Evolutionary conservation across 2,113 vertebrate genomes (phyloP), one percentile per base, ranked within the genome.

Genomic region (Heterotilapia buettikoferi): DNA sequence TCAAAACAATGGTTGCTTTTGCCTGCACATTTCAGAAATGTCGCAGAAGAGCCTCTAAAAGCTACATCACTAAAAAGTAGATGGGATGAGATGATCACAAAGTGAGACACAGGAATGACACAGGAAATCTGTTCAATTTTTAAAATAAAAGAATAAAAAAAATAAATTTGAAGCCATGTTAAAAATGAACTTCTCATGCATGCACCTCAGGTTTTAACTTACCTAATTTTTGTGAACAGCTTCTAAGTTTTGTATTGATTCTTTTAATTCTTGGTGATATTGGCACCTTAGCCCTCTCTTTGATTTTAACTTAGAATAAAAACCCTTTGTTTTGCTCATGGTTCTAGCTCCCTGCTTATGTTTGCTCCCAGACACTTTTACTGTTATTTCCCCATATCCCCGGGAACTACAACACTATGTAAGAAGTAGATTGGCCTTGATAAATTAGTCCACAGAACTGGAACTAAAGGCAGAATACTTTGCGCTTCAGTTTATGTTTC

Each of bases 281-380:
- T 68, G 36, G 36, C 63, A 9, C 12, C 21, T 26, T 71, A 24
- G 12, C 66, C 26, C 0, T 73, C 21, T 14, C 66, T 71, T 24
- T 43, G 36, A 24, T 26, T 45, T 73, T 73, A 73, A 45, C 26
- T 73, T 26, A 16, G 8, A 73, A 73, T 45, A 26, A 73, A 73
- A 73, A 26, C 1, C 7, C 36, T 68, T 21, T 68, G 7, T 68
- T 68, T 68, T 68, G 1, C 66, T 71, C 0, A 2, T 24, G n/a
- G 66, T 45, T 71, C 13, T 29, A 45, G 6, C 40, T 26, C 40
- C 40, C 68, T 47, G 40, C 43, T 73, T 73, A 47, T 24, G 14
- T 73, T 73, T 26, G 43, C 4, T 19, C 24, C 40, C 2, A 73
- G 2, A 76, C 63, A 24, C 14, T 47, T 76, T 5, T 18, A 76